Evolutionary conservation across 2,113 vertebrate genomes (phyloP).

Genomic region (Pyrgilauda ruficollis): DNA sequence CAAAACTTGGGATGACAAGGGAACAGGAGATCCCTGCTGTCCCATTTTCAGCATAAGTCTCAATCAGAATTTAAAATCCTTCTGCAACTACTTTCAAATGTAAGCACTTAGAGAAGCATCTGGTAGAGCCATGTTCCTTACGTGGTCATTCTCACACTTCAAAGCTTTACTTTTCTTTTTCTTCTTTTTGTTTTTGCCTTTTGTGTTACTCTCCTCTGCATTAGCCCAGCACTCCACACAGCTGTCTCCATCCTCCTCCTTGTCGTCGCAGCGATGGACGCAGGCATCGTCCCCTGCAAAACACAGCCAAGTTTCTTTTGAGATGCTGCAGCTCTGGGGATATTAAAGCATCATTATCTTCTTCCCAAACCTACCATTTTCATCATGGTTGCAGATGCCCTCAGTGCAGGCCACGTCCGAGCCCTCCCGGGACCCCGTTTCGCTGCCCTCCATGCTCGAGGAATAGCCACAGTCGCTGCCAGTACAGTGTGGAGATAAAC

Average conservation of each 20-base stretch:
- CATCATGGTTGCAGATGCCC: constrained; percentile 95
- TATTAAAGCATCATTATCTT: not conserved
- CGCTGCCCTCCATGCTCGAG: constrained; percentile 95
- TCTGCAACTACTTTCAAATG: not conserved
- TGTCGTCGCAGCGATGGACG: constrained; percentile 83
- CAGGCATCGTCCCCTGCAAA: constrained; percentile 81
- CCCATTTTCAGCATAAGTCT: not conserved
- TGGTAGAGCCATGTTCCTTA: constrained; percentile 62
- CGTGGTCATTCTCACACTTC: constrained; percentile 80
- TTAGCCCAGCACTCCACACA: constrained; percentile 94
- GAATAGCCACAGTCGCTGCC: constrained; percentile 95
- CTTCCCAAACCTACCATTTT: constrained; percentile 79
- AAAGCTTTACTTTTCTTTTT: constrained; percentile 89
- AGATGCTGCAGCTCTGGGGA: not conserved
- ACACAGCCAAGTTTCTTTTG: not conserved
- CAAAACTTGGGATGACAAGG: not conserved
- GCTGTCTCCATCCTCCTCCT: constrained; percentile 90
- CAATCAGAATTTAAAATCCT: accelerated
- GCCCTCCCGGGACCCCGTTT: constrained; percentile 89
- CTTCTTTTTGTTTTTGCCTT: constrained; percentile 95
- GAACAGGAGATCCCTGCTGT: not conserved
- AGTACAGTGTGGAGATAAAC: constrained; percentile 85
- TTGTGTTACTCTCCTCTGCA: constrained; percentile 79
- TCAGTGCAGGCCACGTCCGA: constrained; percentile 95
- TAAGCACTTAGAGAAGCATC: not conserved